Conservation (phyloP, 2,797 vertebrate genomes). For the Ctenosaura bakeri region DNA sequence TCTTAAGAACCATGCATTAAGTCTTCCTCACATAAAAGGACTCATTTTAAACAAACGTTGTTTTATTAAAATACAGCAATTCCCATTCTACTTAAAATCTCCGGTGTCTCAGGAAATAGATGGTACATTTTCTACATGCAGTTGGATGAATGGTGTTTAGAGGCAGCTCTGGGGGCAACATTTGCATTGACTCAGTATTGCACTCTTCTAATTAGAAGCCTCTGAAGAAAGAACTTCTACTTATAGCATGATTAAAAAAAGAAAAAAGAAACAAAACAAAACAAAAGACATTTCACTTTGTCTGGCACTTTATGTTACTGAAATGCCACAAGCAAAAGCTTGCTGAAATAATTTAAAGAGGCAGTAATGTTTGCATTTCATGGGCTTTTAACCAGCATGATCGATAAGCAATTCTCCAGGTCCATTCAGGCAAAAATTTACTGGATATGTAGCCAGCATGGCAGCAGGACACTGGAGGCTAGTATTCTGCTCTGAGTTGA, state of each 20-base stretch:
- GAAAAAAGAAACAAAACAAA: conserved; percentile 23
- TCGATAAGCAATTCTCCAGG: conserved; percentile 59
- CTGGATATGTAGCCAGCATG: conserved; percentile 18
- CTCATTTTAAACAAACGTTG: neutral
- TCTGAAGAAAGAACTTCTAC: conserved; percentile 62
- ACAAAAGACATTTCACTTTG: conserved; percentile 68
- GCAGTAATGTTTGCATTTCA: conserved; percentile 70
- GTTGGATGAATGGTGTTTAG: conserved; percentile 59
- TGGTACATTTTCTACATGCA: conserved; percentile 51
- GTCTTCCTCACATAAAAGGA: neutral
- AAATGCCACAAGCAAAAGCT: conserved; percentile 70
- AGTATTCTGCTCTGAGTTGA: neutral
- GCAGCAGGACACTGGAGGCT: conserved; percentile 22
- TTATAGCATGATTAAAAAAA: conserved; percentile 40
- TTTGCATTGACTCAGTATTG: conserved; percentile 54
- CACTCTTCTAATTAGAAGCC: conserved; percentile 75
- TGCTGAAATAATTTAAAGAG: conserved; percentile 77
- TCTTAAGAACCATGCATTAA: neutral
- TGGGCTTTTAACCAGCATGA: conserved; percentile 61
- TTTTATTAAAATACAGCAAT: neutral
- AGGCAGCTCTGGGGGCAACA: conserved; percentile 70
- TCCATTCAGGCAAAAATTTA: conserved; percentile 34
- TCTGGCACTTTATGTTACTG: conserved; percentile 69
- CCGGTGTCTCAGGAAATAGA: conserved; percentile 50
- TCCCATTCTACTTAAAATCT: conserved; percentile 6